Conservation (phyloP, 2,113 vertebrate species). For the Indicator maculatus region DNA sequence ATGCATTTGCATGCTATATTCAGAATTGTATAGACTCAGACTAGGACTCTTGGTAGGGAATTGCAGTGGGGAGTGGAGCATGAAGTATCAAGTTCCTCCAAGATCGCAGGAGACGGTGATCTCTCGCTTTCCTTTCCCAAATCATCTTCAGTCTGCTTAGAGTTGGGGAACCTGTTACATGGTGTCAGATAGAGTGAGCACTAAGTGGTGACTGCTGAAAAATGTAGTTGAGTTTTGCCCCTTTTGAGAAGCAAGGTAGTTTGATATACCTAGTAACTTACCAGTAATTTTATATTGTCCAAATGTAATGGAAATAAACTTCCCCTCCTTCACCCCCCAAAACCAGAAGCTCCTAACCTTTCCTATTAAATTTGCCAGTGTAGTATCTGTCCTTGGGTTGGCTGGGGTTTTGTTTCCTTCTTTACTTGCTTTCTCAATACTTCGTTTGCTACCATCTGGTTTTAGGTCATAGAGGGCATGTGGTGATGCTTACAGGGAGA, state of each 20-base stretch:
- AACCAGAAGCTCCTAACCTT: not conserved
- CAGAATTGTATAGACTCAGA: not conserved
- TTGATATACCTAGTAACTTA: not conserved
- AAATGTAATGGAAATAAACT: not conserved
- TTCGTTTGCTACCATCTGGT: not conserved
- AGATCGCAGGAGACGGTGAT: not conserved
- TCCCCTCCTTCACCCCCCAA: accelerated
- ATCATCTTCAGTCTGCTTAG: not conserved
- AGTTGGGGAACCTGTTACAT: accelerated
- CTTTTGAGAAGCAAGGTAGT: not conserved
- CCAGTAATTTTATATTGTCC: not conserved
- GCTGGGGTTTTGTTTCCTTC: not conserved
- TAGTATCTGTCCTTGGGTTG: not conserved
- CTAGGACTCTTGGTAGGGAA: not conserved
- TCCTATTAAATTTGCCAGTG: not conserved
- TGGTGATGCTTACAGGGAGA: not conserved
- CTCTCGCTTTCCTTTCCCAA: not conserved
- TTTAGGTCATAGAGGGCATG: not conserved
- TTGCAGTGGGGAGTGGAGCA: not conserved
- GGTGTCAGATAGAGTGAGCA: not conserved
- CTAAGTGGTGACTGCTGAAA: not conserved
- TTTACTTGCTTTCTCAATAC: not conserved
- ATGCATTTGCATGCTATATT: not conserved
- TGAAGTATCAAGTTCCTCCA: not conserved
- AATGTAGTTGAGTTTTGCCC: not conserved